phyloP scores from a whole-genome alignment of 1,140 invertebrate species.

The Stenopsyche tienmushanensis region DNA sequence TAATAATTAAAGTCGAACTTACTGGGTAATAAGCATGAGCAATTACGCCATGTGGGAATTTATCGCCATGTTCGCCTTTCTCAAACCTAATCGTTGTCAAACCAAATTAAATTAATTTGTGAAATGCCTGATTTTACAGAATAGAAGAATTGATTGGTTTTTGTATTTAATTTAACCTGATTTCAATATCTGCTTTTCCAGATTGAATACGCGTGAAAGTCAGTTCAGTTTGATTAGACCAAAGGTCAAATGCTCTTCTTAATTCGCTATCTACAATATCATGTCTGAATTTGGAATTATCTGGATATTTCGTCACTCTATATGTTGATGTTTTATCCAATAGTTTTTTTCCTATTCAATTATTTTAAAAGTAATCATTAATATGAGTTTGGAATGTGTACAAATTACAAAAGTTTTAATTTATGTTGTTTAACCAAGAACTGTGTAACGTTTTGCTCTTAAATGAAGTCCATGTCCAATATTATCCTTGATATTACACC shows the following conservation, averaged over 20 bases:
- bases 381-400: neutral
- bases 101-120: constrained; percentile 7
- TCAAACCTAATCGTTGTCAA: constrained; percentile 72
- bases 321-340: constrained; percentile 86
- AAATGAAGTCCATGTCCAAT: constrained; percentile 72
- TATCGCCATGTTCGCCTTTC: constrained; percentile 86
- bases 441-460: constrained; percentile 79
- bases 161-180: constrained; percentile 56
- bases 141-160: no score
- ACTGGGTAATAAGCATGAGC: constrained; percentile 92
- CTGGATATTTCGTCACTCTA: constrained; percentile 87
- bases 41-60: constrained; percentile 90
- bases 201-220: constrained; percentile 73
- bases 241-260: constrained; percentile 79
- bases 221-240: constrained; percentile 82
- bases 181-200: constrained; percentile 87
- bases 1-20: constrained; percentile 41
- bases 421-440: constrained; percentile 67
- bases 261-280: constrained; percentile 78
- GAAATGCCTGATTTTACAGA: neutral
- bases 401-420: neutral
- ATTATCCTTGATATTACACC: constrained; percentile 85
- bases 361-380: neutral
- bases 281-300: constrained; percentile 57
- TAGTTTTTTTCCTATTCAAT: constrained; percentile 78